phyloP scores from a whole-genome alignment of 2,113 vertebrate genomes.

The Oostethus manadensis region DNA sequence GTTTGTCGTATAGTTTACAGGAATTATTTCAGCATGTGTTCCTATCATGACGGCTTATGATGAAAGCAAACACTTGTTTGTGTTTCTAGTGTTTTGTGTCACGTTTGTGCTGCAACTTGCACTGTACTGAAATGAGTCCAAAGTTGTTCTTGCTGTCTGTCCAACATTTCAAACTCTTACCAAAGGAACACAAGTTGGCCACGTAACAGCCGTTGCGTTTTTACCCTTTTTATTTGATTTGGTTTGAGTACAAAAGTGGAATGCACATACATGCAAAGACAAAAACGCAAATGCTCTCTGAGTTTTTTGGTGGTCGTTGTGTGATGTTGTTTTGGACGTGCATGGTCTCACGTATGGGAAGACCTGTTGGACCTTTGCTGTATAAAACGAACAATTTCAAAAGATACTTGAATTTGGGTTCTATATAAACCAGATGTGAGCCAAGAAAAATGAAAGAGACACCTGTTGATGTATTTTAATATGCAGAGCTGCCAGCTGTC shows the following conservation, averaged over 20 bases:
- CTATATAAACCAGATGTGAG: constrained; percentile 25
- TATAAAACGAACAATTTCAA: constrained; percentile 20
- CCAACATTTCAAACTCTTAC: constrained; percentile 34
- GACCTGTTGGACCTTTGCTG: constrained; percentile 26
- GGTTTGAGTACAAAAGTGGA: constrained; percentile 45
- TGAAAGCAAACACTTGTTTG: constrained; percentile 38
- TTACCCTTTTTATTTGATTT: constrained; percentile 39
- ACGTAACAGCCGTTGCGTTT: constrained; percentile 52
- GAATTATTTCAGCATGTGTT: constrained; percentile 43
- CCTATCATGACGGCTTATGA: constrained; percentile 20
- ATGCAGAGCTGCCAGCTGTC: constrained; percentile 27
- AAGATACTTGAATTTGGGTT: constrained; percentile 54
- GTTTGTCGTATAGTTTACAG: constrained; percentile 49
- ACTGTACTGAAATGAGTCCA: constrained; percentile 32
- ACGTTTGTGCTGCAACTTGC: constrained; percentile 30
- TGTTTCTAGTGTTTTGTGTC: constrained; percentile 75
- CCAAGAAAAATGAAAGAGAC: constrained; percentile 18
- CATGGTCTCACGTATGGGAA: constrained; percentile 14
- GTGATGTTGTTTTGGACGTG: constrained; percentile 39
- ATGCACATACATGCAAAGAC: constrained; percentile 44
- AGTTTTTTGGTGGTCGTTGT: constrained; percentile 43
- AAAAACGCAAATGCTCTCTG: constrained; percentile 34
- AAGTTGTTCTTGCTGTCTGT: constrained; percentile 18
- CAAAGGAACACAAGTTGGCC: constrained; percentile 48
- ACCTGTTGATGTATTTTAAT: constrained; percentile 20